Base-by-base conservation (phyloP, 30 jellyfish, hydroid and myxozoan species). In the Pseudorhiza aurosa region DNA sequence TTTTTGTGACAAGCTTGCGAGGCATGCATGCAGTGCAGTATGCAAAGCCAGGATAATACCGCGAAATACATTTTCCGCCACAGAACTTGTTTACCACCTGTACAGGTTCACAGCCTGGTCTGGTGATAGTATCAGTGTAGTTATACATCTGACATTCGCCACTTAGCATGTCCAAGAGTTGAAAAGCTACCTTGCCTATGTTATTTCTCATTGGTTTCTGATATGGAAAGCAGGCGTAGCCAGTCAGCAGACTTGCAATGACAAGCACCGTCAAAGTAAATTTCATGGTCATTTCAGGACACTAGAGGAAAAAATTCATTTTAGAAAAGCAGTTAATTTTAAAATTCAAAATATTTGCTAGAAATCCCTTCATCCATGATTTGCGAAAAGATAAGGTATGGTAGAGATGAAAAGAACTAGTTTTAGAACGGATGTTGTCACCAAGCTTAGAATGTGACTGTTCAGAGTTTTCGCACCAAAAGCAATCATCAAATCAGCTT, bases 1-100 rank as follows among this genome's bases (percentile, higher is more conserved):
- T 85, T 25, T 49, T 80, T 24, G 24, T 46, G 29, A 40, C 50
- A 11, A 65, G 18, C 50, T 73, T 85, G 35, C 76, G 35, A 3
- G 96, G 96, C 72, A 51, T 36, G 46, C 96, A 85, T n/a, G 87
- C 90, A 0, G 90, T 65, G 68, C 96, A 85, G 50, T 50, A 74
- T 0, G 90, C 81, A 40, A 55, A 69, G 9, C 75, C 79, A 17
- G 94, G 94, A 28, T 68, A 68, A 43, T 45, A 58, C 36, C 68
- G 56, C 1, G 85, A 68, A 25, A 46, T 32, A 51, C 96, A 85
- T 35, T 49, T 72, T 19, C 96, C 96, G 29, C 87, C 87, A 39
- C 96, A 85, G 58, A 68, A 74, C 24, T 85, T 85, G 29, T 85
- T 85, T 43, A 40, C 78, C 9, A 85, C 46, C 26, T 57, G 72